Percentiles rank a stretch among this genome's conserved stretches.
These are phyloP conservation scores for Dromius quadrimaculatus DNA, from an alignment of 2,888 invertebrate species.

Conservation along the genomic window DNA sequence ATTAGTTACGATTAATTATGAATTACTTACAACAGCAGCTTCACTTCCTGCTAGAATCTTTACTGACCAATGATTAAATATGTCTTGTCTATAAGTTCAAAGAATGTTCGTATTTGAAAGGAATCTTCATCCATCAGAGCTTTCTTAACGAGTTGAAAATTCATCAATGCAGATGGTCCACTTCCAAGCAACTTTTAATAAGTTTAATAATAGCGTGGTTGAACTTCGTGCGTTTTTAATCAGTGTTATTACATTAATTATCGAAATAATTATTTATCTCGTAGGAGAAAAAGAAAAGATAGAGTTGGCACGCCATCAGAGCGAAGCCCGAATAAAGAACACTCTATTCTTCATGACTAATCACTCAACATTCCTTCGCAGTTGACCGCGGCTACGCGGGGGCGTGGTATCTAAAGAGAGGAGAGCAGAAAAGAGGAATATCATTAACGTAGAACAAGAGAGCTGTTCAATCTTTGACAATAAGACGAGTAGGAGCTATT, in stretches of 20 bases:
- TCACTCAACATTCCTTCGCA: conserved; percentile 42
- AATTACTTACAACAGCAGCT: too few relatives aligned
- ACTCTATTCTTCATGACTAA: conserved; percentile 44
- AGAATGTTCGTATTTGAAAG: too few relatives aligned
- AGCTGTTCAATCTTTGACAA: too few relatives aligned
- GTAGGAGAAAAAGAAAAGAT: conserved; percentile 17
- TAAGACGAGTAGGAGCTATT: too few relatives aligned
- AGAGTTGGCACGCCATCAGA: conserved; percentile 24
- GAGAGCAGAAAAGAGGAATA: neutral
- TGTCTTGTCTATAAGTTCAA: too few relatives aligned
- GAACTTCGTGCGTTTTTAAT: conserved; percentile 47
- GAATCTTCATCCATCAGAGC: neutral
- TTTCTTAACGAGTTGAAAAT: conserved; percentile 12
- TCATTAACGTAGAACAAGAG: neutral
- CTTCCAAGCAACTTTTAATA: conserved; percentile 33
- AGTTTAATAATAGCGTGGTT: conserved; percentile 44
- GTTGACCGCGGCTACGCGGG: conserved; percentile 22
- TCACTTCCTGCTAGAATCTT: too few relatives aligned
- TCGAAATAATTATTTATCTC: conserved; percentile 49
- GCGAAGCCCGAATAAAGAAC: conserved; percentile 30
- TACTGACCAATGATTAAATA: too few relatives aligned
- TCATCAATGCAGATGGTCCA: conserved; percentile 18
- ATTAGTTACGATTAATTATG: neutral
- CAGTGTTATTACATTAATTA: conserved; percentile 50
- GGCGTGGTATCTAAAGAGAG: neutral